These are phyloP conservation scores for Aldabrachelys gigantea DNA, from an alignment of 2,113 vertebrate species.

Conservation along the genomic window DNA sequence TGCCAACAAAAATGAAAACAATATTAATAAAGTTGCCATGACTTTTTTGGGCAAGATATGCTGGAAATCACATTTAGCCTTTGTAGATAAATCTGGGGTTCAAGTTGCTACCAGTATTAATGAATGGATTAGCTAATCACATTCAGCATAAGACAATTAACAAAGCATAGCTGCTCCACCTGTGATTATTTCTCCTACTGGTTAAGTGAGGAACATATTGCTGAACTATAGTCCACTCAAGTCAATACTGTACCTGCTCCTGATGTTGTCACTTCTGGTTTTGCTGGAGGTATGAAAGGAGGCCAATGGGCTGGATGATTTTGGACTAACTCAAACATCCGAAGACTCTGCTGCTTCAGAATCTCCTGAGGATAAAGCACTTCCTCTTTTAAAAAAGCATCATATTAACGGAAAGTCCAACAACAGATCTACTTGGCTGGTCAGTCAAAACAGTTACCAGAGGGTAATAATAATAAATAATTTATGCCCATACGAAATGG, in stretches of 20 bases:
- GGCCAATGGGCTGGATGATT: constrained; percentile 91
- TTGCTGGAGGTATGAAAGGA: constrained; percentile 87
- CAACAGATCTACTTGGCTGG: background rate
- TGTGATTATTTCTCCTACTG: fast-evolving
- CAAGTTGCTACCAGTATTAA: background rate
- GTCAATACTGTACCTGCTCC: constrained; percentile 82
- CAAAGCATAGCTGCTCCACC: background rate
- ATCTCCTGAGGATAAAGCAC: constrained; percentile 81
- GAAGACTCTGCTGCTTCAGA: constrained; percentile 83
- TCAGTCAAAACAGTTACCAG: background rate
- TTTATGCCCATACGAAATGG: background rate
- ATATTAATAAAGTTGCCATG: background rate
- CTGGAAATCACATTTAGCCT: background rate
- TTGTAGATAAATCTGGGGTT: background rate
- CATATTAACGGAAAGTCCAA: background rate
- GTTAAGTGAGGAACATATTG: background rate
- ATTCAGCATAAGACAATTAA: background rate
- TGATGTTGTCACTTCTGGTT: constrained; percentile 89
- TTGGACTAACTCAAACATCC: constrained; percentile 91
- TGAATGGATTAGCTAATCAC: fast-evolving
- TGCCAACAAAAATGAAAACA: constrained; percentile 41
- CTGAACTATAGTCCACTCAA: background rate
- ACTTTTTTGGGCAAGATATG: background rate
- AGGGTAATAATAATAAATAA: background rate
- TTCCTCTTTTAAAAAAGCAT: background rate